Evolutionary conservation across 2,888 invertebrate genomes (phyloP), one percentile per base, ranked within the genome.

Genomic region (Apomyelois bistriatella): DNA sequence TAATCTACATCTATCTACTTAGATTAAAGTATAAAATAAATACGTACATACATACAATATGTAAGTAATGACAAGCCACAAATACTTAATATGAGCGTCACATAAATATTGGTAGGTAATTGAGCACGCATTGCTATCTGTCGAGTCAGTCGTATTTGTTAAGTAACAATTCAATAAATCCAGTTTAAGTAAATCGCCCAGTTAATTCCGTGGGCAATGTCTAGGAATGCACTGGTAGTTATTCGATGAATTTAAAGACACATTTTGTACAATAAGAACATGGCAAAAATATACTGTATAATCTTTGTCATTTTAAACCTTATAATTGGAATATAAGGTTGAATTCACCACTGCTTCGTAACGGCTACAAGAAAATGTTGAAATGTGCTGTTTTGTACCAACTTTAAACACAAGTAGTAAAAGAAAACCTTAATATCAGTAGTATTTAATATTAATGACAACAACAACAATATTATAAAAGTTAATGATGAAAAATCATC

Each of bases 1-100:
- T 79, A 76, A 61, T 65, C 78, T 82, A 85, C 74, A 58, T 62
- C 71, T 78, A 78, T 72, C 68, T 74, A 75, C 64, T 70, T 76
- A 77, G 72, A 79, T 78, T 82, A 79, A 74, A 79, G 68, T 80
- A 80, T 74, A 79, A 74, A 72, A 71, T 69, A 68, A 62, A 66
- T 74, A 74, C 64, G 59, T 67, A 70, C 64, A 62, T 61, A 67
- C 62, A 59, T 56, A 58, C 57, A 68, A 64, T 61, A 65, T 61
- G 63, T 68, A 66, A 64, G 65, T 69, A 66, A 67, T 60, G 63
- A 65, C 60, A 75, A 74, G 71, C 74, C 72, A 69, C 58, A 53
- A 56, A 52, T 55, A 57, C 48, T 55, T 59, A 59, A 62, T 58
- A 63, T 72, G 70, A 75, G 64, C 72, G 65, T 66, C 66, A 70